Percentiles rank a stretch among this genome's conserved stretches.
phyloP scores from a whole-genome alignment of 2,888 invertebrate species.

The Lapara coniferarum region DNA sequence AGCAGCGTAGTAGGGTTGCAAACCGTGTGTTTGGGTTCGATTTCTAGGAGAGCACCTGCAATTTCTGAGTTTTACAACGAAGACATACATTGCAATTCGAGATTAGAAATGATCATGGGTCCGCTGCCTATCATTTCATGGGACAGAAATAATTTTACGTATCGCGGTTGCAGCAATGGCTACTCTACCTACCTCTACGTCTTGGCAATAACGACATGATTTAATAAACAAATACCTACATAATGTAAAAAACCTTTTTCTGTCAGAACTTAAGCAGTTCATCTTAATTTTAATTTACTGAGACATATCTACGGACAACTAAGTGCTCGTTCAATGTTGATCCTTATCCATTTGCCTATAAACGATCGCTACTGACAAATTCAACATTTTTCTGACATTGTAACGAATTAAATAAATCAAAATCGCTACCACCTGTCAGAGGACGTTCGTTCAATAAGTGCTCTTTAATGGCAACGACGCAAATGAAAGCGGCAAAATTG shows the following conservation, averaged over 20 bases:
- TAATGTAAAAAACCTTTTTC: neutral
- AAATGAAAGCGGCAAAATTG: constrained; percentile 39
- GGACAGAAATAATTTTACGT: no score
- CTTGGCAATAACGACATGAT: no score
- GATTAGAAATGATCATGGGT: no score
- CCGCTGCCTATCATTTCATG: no score
- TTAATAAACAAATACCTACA: no score
- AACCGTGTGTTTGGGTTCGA: no score
- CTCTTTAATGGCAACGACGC: constrained; percentile 49
- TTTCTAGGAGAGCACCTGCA: no score
- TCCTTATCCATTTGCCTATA: neutral
- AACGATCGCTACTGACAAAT: constrained; percentile 44
- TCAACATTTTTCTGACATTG: constrained; percentile 49
- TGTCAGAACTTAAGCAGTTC: neutral
- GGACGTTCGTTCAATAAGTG: constrained; percentile 50
- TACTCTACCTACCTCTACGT: no score
- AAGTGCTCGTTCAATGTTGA: neutral
- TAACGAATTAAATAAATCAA: constrained; percentile 58
- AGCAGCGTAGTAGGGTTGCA: no score
- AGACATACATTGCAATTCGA: no score
- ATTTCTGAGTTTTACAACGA: no score
- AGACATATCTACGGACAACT: neutral
- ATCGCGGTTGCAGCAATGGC: no score
- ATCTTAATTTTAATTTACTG: neutral
- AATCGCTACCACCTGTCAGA: constrained; percentile 52